Conservation (phyloP, 2,113 vertebrate species). For the Thermophis baileyi region DNA sequence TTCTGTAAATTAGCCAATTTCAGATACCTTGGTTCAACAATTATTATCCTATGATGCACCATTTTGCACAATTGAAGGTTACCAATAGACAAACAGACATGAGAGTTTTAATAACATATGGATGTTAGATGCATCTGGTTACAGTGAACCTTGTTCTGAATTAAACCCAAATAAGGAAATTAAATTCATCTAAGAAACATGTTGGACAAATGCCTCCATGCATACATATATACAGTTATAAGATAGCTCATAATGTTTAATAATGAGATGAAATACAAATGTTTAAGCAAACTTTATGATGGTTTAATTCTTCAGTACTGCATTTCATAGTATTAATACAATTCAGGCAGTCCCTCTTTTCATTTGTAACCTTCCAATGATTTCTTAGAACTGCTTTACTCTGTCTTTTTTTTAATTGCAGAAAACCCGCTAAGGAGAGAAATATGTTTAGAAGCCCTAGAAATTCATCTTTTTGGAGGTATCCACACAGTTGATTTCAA, state of each 20-base stretch:
- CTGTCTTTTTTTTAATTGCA: background rate
- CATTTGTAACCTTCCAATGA: background rate
- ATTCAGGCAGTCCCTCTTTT: background rate
- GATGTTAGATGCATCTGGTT: background rate
- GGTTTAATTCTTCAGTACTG: background rate
- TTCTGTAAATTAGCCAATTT: too few relatives aligned
- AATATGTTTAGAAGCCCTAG: background rate
- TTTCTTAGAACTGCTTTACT: background rate
- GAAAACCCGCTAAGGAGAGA: background rate
- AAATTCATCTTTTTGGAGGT: background rate
- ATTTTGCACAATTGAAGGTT: too few relatives aligned
- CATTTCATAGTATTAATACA: background rate
- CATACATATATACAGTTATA: background rate
- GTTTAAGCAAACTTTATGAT: background rate
- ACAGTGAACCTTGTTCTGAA: background rate
- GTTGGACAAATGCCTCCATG: background rate
- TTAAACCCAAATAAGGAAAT: background rate
- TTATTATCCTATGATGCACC: too few relatives aligned
- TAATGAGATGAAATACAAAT: background rate
- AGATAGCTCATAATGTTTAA: background rate
- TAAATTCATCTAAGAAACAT: background rate
- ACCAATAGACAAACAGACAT: too few relatives aligned
- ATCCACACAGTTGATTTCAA: background rate
- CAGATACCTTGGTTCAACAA: too few relatives aligned
- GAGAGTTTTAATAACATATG: too few relatives aligned